These are phyloP conservation scores for Perccottus glenii DNA, from an alignment of 2,113 vertebrate genomes.

Conservation along the genomic window DNA sequence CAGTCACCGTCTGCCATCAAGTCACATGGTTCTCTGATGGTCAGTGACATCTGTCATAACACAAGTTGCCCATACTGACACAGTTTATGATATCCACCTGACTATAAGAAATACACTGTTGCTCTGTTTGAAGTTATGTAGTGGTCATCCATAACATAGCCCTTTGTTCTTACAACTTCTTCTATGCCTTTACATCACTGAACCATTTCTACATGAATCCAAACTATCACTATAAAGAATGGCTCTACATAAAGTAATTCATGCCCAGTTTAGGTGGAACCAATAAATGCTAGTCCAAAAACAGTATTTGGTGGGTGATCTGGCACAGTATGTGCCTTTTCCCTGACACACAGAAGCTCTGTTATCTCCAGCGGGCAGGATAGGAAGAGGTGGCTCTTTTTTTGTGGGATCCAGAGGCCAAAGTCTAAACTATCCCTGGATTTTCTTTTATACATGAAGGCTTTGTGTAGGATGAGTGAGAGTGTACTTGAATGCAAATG, in stretches of 20 bases:
- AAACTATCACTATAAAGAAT: no score
- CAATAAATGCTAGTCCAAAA: conserved; percentile 12
- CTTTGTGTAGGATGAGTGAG: conserved; percentile 44
- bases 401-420: conserved; percentile 40
- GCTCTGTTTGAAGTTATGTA: not conserved
- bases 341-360: conserved; percentile 37
- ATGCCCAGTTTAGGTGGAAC: conserved; percentile 11
- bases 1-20: not conserved
- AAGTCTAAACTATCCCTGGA: conserved; percentile 55
- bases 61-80: not conserved
- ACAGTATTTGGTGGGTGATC: conserved; percentile 12
- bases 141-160: no score
- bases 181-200: no score
- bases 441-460: conserved; percentile 42
- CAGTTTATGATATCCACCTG: not conserved
- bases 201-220: no score
- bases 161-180: no score
- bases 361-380: conserved; percentile 55
- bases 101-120: not conserved
- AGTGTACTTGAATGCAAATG: conserved; percentile 33
- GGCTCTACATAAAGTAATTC: not conserved
- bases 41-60: not conserved
- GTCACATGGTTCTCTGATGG: conserved; percentile 4
- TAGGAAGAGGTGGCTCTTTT: conserved; percentile 28
- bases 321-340: conserved; percentile 25